A percentile compares a stretch with the other conserved stretches of the same genome.
Evolutionary conservation across 2,797 vertebrate genomes (phyloP).

Genomic region (Spinibarbus caldwelli): DNA sequence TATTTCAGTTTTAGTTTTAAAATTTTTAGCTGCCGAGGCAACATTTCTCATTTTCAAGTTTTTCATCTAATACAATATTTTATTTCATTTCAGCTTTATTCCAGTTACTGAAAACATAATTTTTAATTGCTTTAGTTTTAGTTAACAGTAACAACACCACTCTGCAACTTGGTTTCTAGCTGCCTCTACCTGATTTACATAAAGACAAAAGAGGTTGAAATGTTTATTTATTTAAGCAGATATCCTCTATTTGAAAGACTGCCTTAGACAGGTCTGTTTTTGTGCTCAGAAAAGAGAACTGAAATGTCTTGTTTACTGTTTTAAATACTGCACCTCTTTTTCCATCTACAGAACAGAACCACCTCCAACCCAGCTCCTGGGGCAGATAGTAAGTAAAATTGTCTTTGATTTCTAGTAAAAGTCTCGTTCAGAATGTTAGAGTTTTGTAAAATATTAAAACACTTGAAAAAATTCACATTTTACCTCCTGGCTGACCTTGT

Average conservation of each 20-base stretch:
- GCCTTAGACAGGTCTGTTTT: neutral
- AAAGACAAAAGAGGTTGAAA: constrained; percentile 47
- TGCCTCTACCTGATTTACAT: constrained; percentile 58
- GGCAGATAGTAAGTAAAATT: constrained; percentile 69
- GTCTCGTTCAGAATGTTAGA: neutral
- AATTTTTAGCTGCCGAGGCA: too few species aligned
- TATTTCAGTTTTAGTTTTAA: too few species aligned
- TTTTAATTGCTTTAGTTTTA: neutral
- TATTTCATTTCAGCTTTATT: neutral
- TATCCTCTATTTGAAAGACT: neutral
- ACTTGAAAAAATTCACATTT: neutral
- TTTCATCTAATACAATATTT: neutral
- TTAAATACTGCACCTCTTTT: constrained; percentile 40
- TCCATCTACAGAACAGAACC: constrained; percentile 69
- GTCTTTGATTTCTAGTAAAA: neutral
- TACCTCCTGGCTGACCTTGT: neutral
- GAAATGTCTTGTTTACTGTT: neutral
- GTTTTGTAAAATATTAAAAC: neutral
- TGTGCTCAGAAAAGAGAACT: constrained; percentile 23
- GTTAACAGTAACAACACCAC: neutral
- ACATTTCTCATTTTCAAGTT: neutral
- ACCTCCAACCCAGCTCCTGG: constrained; percentile 48
- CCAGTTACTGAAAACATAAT: neutral
- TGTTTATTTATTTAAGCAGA: neutral
- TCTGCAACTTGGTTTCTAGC: neutral